phyloP scores from a whole-genome alignment of 2,113 vertebrate genomes.

The Poeciliopsis occidentalis region DNA sequence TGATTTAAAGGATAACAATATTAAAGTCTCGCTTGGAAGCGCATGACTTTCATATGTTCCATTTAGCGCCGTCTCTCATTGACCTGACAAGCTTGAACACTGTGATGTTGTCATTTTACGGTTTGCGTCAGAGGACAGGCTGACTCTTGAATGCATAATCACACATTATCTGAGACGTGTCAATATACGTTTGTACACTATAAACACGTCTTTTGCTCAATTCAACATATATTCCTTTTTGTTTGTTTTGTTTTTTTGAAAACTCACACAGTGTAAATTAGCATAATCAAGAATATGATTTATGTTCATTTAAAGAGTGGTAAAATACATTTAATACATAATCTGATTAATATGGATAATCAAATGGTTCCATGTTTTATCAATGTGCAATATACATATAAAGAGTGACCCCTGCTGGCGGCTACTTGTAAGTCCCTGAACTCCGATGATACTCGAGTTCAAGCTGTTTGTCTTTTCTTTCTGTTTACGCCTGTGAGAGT shows the following conservation, averaged over 20 bases:
- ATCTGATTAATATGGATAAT: neutral
- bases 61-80: constrained; percentile 1
- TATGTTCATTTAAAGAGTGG: neutral
- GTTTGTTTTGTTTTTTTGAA: neutral
- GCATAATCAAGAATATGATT: neutral
- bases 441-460: accelerated
- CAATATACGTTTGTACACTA: neutral
- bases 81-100: neutral
- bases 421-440: constrained; percentile 12
- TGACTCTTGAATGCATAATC: constrained; percentile 10
- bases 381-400: neutral
- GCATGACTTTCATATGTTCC: constrained; percentile 17
- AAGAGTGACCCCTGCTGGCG: constrained; percentile 58
- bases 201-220: constrained; percentile 7
- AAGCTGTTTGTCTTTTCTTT: neutral
- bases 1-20: constrained; percentile 6
- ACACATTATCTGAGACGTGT: constrained; percentile 3
- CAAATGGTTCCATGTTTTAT: neutral
- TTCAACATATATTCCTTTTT: neutral
- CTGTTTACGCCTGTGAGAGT: constrained; percentile 20
- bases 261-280: neutral
- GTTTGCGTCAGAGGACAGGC: neutral
- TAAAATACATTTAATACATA: neutral
- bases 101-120: neutral
- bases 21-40: neutral